These are phyloP conservation scores for Tetheella fluctuosa DNA, from an alignment of 2,888 invertebrate species.

Conservation along the genomic window DNA sequence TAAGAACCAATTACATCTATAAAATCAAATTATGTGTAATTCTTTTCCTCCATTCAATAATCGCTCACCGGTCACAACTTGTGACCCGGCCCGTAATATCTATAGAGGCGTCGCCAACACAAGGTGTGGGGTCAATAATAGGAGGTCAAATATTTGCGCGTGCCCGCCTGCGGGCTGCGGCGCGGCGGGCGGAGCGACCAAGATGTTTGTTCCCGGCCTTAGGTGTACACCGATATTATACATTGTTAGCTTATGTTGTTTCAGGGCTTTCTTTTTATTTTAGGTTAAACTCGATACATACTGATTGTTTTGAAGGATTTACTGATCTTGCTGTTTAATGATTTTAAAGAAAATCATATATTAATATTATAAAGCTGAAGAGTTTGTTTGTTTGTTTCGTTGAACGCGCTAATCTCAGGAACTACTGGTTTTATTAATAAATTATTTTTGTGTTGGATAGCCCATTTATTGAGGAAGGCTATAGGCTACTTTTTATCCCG, in stretches of 20 bases:
- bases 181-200: slow-evolving; percentile 36
- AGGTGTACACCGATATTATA: slow-evolving; percentile 39
- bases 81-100: slow-evolving; percentile 15
- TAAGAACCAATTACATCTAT: too few species aligned
- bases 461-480: too few species aligned
- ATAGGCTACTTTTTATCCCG: too few species aligned
- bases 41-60: background rate
- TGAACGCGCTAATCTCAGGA: too few species aligned
- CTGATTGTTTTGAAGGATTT: background rate
- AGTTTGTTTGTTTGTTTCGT: too few species aligned
- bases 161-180: slow-evolving; percentile 46
- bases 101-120: slow-evolving; percentile 48
- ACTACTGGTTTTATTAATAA: too few species aligned
- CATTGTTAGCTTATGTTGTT: slow-evolving; percentile 31
- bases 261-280: slow-evolving; percentile 31
- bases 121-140: slow-evolving; percentile 76
- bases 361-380: too few species aligned
- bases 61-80: slow-evolving; percentile 4
- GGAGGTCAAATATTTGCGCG: slow-evolving; percentile 73
- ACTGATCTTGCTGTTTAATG: too few species aligned
- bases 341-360: too few species aligned
- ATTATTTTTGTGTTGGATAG: too few species aligned
- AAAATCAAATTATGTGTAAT: too few species aligned
- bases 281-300: background rate
- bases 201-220: slow-evolving; percentile 55